Conservation (phyloP, 2,113 vertebrate genomes). For the Ramphastos sulfuratus region DNA sequence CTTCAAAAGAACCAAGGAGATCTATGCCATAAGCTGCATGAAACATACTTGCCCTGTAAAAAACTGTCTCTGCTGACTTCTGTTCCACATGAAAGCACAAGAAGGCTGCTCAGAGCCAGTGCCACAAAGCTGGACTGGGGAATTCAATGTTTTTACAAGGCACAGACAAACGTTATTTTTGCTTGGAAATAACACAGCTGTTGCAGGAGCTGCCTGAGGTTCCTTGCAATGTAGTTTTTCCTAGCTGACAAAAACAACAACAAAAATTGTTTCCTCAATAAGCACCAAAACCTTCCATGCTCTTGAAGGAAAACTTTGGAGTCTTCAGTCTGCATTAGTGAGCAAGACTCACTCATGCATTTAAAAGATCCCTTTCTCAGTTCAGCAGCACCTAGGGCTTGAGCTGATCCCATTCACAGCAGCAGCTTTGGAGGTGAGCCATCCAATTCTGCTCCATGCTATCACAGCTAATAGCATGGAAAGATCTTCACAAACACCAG, state of each 20-base stretch:
- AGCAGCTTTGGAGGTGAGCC: neutral
- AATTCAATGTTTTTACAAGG: constrained; percentile 24
- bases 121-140: neutral
- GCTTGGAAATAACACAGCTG: constrained; percentile 54
- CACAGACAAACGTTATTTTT: constrained; percentile 15
- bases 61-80: neutral
- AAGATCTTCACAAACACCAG: neutral
- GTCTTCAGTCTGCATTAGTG: neutral
- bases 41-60: neutral
- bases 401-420: neutral
- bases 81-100: neutral
- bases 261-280: neutral
- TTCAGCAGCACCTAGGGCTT: neutral
- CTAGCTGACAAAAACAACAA: constrained; percentile 66
- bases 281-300: neutral
- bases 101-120: neutral
- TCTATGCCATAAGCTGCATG: neutral
- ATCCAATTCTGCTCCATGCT: neutral
- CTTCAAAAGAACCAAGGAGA: neutral
- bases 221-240: constrained; percentile 45
- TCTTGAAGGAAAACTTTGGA: neutral
- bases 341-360: neutral
- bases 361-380: neutral
- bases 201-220: constrained; percentile 44
- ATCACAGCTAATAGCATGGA: neutral